Base-by-base conservation (phyloP, 2,797 vertebrate species). In the Cichlasoma orientale region DNA sequence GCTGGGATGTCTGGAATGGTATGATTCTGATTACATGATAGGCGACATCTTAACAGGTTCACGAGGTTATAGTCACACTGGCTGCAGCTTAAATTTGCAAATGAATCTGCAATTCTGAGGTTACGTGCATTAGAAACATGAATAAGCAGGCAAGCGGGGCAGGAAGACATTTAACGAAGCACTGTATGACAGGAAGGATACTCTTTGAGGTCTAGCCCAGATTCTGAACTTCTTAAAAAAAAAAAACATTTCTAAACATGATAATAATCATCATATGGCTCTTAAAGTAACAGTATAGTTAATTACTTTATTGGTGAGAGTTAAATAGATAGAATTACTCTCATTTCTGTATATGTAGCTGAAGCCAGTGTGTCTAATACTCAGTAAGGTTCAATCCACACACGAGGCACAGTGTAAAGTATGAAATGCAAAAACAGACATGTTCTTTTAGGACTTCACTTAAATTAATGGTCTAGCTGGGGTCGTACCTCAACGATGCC, bases 401-500 rank as follows among this genome's bases (percentile, higher is more conserved):
- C 14, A 47, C 18, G 18, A 14, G 18, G 18, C 47, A 50, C 8
- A 47, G 14, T 18, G 16, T 47, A 47, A 68, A 50, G 25, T 68
- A 68, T 68, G 41, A 68, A 53, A 21, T 21, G 50, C 50, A 8
- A 12, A 29, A 1, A 23, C 50, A 33, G 18, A 5, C 56, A 36
- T 55, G 14, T 5, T 54, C 27, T n/a, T 54, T 38, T 36, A 25
- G 38, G n/a, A 23, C 58, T 69, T 55, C 2, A 55, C 41, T 61
- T 55, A 11, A 76, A 52, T 47, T 4, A 23, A 77, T 56, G 47
- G 57, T 23, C 61, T 14, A 12, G 63, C 11, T 79, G 19, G 75
- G 75, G 29, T 87, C 92, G 84, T 91, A 98, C 97, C 96, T 98
- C 97, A 41, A 98, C 97, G 29, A 98, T 98, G 55, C 97, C 97